Evolutionary conservation across 2,113 vertebrate genomes (phyloP).

Genomic region (Tamias sibiricus): DNA sequence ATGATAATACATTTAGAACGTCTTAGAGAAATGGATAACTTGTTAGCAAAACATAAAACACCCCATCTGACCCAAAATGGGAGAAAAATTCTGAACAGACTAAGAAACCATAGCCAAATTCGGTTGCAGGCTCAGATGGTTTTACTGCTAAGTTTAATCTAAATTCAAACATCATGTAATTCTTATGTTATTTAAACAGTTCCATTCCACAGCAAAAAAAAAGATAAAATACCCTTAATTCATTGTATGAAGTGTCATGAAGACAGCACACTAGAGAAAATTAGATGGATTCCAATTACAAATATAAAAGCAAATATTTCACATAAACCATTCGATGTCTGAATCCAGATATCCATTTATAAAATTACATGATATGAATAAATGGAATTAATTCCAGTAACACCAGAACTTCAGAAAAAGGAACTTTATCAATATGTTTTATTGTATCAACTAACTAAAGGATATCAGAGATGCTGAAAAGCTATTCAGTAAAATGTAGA

Average conservation of each 20-base stretch:
- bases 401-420: constrained; percentile 57
- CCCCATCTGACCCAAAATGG: constrained; percentile 46
- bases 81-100: constrained; percentile 48
- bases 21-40: neutral
- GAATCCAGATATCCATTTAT: constrained; percentile 54
- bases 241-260: constrained; percentile 35
- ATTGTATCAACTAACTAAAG: constrained; percentile 31
- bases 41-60: constrained; percentile 59
- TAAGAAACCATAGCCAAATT: constrained; percentile 37
- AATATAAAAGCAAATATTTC: constrained; percentile 66
- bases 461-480: constrained; percentile 40
- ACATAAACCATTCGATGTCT: constrained; percentile 55
- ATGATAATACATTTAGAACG: constrained; percentile 2
- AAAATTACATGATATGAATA: constrained; percentile 53
- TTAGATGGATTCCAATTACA: constrained; percentile 61
- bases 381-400: constrained; percentile 66
- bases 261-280: constrained; percentile 58
- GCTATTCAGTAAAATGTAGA: neutral
- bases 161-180: constrained; percentile 65
- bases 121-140: neutral
- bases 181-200: constrained; percentile 63
- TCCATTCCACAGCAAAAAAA: neutral
- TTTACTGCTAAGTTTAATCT: constrained; percentile 57
- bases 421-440: constrained; percentile 58
- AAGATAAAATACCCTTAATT: constrained; percentile 49